Percentiles rank a stretch among this genome's conserved stretches.
Conservation (phyloP, 2,888 invertebrate species). For the Chloroclystis v-ata region DNA sequence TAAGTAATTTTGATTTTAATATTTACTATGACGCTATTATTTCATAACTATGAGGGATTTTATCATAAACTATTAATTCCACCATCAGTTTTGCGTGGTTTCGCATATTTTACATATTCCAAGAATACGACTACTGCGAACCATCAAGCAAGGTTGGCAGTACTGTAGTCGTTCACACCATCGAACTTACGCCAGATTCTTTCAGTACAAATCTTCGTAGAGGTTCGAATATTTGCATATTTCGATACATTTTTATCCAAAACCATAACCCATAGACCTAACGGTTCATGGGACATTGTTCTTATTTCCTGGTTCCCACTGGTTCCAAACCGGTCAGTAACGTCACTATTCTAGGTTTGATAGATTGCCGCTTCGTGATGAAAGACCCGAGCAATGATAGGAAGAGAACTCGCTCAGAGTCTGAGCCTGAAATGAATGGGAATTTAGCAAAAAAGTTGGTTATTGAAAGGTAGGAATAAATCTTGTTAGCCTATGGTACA, state of each 20-base stretch:
- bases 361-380: constrained; percentile 31
- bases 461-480: constrained; percentile 49
- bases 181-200: too few relatives aligned
- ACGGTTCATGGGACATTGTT: not conserved
- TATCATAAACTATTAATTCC: too few relatives aligned
- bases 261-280: not conserved
- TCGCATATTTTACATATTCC: too few relatives aligned
- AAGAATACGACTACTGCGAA: too few relatives aligned
- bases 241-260: too few relatives aligned
- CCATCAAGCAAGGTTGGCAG: too few relatives aligned
- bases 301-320: not conserved
- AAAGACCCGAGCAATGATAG: constrained; percentile 39
- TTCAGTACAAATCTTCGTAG: too few relatives aligned
- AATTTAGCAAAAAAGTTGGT: constrained; percentile 56
- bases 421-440: constrained; percentile 46
- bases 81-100: too few relatives aligned
- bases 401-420: constrained; percentile 60
- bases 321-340: constrained; percentile 7
- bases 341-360: constrained; percentile 1
- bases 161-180: too few relatives aligned
- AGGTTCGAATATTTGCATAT: not conserved
- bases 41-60: too few relatives aligned
- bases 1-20: not conserved
- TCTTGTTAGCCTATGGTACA: not conserved
- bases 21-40: too few relatives aligned